Conservation (phyloP, 2,797 vertebrate species). For the Poeciliopsis gracilis region DNA sequence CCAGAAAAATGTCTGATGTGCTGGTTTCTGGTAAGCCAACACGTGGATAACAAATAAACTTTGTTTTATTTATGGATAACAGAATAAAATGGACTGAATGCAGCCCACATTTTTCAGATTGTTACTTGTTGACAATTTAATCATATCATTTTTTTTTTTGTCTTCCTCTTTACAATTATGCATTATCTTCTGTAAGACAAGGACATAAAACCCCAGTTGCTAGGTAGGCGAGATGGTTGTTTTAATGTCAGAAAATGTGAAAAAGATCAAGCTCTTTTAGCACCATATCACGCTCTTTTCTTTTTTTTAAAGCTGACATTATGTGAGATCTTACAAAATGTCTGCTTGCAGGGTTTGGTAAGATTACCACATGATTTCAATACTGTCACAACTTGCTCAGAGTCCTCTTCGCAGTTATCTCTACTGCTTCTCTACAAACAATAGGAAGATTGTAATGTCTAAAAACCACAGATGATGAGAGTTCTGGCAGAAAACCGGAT, state of each 20-base stretch:
- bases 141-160: not conserved
- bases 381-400: not conserved
- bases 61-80: not conserved
- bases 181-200: not conserved
- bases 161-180: not conserved
- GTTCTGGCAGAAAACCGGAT: conserved; percentile 57
- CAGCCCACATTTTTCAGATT: not conserved
- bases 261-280: not conserved
- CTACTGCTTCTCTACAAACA: not conserved
- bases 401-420: not conserved
- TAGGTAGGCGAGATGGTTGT: not conserved
- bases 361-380: conserved; percentile 1
- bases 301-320: not conserved
- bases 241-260: not conserved
- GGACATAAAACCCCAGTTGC: not conserved
- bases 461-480: conserved; percentile 32
- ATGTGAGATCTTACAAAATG: not conserved
- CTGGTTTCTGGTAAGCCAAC: not conserved
- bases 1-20: not conserved
- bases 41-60: not conserved
- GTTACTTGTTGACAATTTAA: not conserved
- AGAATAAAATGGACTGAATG: not conserved
- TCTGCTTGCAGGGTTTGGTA: not conserved
- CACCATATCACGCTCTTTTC: not conserved
- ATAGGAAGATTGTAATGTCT: conserved; percentile 17